These are phyloP conservation scores for Indicator maculatus DNA, from an alignment of 2,113 vertebrate genomes.

Conservation along the genomic window DNA sequence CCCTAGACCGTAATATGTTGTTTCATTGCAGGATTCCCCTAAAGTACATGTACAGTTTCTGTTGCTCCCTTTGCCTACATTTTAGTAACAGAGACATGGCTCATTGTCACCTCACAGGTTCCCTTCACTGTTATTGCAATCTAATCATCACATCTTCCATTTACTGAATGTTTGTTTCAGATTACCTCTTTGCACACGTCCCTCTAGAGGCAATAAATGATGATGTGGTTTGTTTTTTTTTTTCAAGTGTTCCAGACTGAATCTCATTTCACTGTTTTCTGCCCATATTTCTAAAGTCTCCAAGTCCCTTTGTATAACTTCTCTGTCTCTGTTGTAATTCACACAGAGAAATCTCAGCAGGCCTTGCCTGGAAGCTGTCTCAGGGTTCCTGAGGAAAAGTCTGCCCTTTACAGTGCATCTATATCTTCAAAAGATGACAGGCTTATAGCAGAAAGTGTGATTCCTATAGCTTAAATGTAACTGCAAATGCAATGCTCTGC, in stretches of 20 bases:
- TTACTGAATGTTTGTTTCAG: neutral
- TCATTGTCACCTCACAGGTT: conserved; percentile 14
- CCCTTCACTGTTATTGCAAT: neutral
- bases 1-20: neutral
- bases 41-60: neutral
- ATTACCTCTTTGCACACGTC: neutral
- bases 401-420: neutral
- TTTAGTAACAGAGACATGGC: neutral
- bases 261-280: conserved; percentile 7
- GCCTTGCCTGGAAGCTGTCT: neutral
- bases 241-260: neutral
- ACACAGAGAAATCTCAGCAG: neutral
- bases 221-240: neutral
- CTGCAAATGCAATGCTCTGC: neutral
- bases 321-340: neutral
- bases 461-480: neutral
- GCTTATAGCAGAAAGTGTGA: neutral
- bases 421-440: neutral
- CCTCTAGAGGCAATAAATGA: conserved; percentile 7
- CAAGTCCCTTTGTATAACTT: neutral
- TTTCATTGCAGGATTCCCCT: neutral
- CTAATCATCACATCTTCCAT: neutral
- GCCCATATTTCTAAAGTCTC: neutral
- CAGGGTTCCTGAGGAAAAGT: neutral
- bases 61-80: neutral